These are phyloP conservation scores for Megaustenia siamemsis DNA, from an alignment of 2,888 invertebrate genomes.

Conservation along the genomic window DNA sequence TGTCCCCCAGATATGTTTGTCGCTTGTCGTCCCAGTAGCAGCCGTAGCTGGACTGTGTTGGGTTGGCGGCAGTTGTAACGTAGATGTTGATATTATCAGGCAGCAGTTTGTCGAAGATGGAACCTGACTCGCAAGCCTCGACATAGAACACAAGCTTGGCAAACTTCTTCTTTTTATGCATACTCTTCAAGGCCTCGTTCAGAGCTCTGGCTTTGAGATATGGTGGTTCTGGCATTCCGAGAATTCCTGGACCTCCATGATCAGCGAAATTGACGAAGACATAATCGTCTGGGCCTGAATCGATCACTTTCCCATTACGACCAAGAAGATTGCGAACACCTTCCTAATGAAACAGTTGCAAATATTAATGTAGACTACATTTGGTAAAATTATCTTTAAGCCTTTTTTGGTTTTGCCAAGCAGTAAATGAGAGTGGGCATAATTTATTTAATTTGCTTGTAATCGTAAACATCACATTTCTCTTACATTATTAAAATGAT, in stretches of 20 bases:
- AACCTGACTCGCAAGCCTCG: constrained; percentile 85
- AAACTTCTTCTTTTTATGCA: constrained; percentile 81
- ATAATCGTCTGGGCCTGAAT: constrained; percentile 83
- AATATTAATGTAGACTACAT: too few relatives aligned
- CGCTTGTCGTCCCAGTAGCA: constrained; percentile 82
- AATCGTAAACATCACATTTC: too few relatives aligned
- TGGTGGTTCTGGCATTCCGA: constrained; percentile 81
- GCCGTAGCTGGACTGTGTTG: constrained; percentile 83
- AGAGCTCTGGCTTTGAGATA: constrained; percentile 80
- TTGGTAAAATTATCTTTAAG: too few relatives aligned
- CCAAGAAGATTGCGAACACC: constrained; percentile 39
- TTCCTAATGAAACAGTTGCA: neutral
- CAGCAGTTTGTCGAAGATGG: constrained; percentile 83
- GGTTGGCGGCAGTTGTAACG: constrained; percentile 84
- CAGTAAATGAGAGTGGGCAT: too few relatives aligned
- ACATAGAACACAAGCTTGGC: constrained; percentile 83
- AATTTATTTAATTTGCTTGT: too few relatives aligned
- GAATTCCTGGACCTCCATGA: constrained; percentile 84
- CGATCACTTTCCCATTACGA: constrained; percentile 75
- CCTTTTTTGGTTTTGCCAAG: too few relatives aligned
- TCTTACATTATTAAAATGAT: too few relatives aligned
- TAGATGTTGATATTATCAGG: constrained; percentile 82
- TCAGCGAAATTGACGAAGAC: constrained; percentile 84
- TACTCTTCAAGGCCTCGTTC: constrained; percentile 78
- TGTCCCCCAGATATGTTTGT: constrained; percentile 83